Percentiles rank a stretch among this genome's conserved stretches.
Evolutionary conservation across 2,113 vertebrate genomes (phyloP).

Genomic region (Boulengeromyrus knoepffleri): DNA sequence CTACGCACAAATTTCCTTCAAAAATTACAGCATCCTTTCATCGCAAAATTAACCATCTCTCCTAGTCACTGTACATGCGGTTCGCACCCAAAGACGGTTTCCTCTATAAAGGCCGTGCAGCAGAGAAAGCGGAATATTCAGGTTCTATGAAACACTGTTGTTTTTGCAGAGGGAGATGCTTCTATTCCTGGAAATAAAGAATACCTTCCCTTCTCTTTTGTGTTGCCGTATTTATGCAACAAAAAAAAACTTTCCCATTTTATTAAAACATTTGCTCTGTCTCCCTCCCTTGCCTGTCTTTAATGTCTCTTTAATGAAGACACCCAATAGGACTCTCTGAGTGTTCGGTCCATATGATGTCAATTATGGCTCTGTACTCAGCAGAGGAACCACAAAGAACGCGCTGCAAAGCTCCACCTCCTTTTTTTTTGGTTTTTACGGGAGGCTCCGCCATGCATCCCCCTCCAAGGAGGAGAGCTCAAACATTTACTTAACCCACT

Average conservation of each 20-base stretch:
- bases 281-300: not conserved
- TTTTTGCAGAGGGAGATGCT: not conserved
- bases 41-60: not conserved
- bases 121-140: not conserved
- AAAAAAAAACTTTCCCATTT: not conserved
- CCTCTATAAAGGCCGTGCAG: not conserved
- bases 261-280: not conserved
- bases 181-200: not conserved
- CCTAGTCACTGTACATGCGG: not conserved
- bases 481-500: conserved; percentile 69
- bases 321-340: conserved; percentile 1
- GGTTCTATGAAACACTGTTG: not conserved
- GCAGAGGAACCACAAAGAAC: not conserved
- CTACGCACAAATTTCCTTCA: not conserved
- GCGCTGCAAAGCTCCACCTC: conserved; percentile 10
- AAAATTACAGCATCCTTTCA: not conserved
- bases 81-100: not conserved
- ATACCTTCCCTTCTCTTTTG: not conserved
- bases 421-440: conserved; percentile 23
- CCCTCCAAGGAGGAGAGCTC: conserved; percentile 41
- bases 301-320: not conserved
- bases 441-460: conserved; percentile 32
- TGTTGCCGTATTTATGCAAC: not conserved
- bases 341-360: conserved; percentile 25
- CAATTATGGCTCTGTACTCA: conserved; percentile 15